A percentile compares a stretch with the other conserved stretches of the same genome.
Conservation (phyloP, 2,113 vertebrate genomes). For the Formicarius rufipectus region DNA sequence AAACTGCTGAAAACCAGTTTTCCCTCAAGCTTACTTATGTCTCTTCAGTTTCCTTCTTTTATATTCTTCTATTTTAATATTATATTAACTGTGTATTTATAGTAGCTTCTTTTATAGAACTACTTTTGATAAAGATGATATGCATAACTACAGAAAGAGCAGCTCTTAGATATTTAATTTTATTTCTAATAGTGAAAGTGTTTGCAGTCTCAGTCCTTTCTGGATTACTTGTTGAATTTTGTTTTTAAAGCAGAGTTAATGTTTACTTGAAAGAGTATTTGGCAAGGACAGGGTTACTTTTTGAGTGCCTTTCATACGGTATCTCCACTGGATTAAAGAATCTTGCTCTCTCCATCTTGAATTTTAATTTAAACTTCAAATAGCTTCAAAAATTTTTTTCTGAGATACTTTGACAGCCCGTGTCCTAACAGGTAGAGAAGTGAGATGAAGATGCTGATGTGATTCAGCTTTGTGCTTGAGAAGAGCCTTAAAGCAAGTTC, state of each 20-base stretch:
- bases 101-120: background rate
- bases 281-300: background rate
- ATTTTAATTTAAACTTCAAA: background rate
- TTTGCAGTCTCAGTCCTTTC: background rate
- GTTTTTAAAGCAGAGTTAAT: background rate
- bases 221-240: background rate
- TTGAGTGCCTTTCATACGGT: background rate
- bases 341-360: background rate
- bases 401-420: background rate
- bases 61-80: background rate
- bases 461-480: background rate
- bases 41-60: background rate
- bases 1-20: background rate
- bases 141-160: background rate
- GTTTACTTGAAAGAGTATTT: background rate
- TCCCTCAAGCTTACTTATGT: background rate
- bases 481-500: background rate
- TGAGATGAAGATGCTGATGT: background rate
- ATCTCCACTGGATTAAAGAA: background rate
- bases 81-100: background rate
- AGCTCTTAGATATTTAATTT: background rate
- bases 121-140: background rate
- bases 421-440: background rate
- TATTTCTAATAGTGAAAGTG: background rate
- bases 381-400: background rate